These are phyloP conservation scores for Glyphotaelius pellucidus DNA, from an alignment of 2,888 invertebrate species.

Conservation along the genomic window DNA sequence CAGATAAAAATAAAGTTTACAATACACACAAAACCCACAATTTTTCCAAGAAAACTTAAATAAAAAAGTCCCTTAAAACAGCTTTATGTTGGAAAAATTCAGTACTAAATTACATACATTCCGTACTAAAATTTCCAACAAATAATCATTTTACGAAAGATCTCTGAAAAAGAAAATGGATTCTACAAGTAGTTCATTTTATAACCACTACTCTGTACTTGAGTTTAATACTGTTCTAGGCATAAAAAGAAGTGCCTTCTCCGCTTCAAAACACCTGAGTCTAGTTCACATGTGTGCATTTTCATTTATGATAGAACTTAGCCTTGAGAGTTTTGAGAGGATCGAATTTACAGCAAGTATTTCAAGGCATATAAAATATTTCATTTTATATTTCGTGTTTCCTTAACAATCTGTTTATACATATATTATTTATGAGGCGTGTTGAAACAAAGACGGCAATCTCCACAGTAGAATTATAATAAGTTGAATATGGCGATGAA, in stretches of 20 bases:
- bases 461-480: too few species aligned
- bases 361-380: neutral
- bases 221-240: neutral
- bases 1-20: too few species aligned
- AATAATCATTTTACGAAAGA: neutral
- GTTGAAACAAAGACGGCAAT: too few species aligned
- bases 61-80: neutral
- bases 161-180: neutral
- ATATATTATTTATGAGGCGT: too few species aligned
- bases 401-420: too few species aligned
- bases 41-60: neutral
- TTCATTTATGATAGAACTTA: slow-evolving; percentile 9
- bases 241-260: neutral
- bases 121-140: neutral
- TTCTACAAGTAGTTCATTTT: neutral
- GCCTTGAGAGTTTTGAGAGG: neutral
- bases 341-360: neutral
- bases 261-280: neutral
- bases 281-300: slow-evolving; percentile 19
- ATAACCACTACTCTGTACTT: neutral
- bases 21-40: too few species aligned
- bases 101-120: too few species aligned
- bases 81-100: neutral
- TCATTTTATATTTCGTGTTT: neutral
- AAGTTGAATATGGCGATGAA: too few species aligned